These are phyloP conservation scores for Microctenopoma lineatum DNA, from an alignment of 2,797 vertebrate genomes.

Conservation along the genomic window DNA sequence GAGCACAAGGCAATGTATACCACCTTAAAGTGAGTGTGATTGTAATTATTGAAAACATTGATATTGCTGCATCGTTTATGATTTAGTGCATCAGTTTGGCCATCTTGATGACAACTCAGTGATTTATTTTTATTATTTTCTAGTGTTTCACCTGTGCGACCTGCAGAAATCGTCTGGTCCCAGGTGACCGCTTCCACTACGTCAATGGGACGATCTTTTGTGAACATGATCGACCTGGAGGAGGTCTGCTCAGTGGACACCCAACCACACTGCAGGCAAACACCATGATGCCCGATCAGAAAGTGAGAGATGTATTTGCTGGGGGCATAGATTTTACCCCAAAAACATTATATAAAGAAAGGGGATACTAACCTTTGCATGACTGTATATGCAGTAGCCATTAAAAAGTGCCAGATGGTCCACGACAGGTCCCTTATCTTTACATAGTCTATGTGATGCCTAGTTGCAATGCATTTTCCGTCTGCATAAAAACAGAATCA, in stretches of 20 bases:
- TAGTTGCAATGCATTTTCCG: too few relatives aligned
- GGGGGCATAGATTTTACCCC: too few relatives aligned
- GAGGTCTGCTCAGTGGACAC: slow-evolving; percentile 76
- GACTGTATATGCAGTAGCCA: too few relatives aligned
- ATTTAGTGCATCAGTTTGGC: not conserved
- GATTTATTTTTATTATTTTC: too few relatives aligned
- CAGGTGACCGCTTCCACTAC: slow-evolving; percentile 86
- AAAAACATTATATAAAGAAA: too few relatives aligned
- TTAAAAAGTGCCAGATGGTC: too few relatives aligned
- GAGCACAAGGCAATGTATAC: slow-evolving; percentile 85
- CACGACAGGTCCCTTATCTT: too few relatives aligned
- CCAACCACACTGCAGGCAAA: slow-evolving; percentile 75
- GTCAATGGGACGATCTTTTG: slow-evolving; percentile 87
- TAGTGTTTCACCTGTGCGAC: slow-evolving; percentile 87
- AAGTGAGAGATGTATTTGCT: slow-evolving; percentile 66
- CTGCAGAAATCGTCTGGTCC: slow-evolving; percentile 85
- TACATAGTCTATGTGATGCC: too few relatives aligned
- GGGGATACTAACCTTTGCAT: too few relatives aligned
- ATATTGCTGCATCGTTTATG: not conserved
- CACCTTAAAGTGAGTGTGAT: slow-evolving; percentile 82
- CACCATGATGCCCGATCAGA: slow-evolving; percentile 83
- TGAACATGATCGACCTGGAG: slow-evolving; percentile 84
- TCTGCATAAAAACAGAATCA: too few relatives aligned
- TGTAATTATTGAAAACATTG: not conserved
- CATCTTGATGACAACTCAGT: not conserved